phyloP scores from a whole-genome alignment of 2,888 invertebrate genomes.

The Onchidella celtica region DNA sequence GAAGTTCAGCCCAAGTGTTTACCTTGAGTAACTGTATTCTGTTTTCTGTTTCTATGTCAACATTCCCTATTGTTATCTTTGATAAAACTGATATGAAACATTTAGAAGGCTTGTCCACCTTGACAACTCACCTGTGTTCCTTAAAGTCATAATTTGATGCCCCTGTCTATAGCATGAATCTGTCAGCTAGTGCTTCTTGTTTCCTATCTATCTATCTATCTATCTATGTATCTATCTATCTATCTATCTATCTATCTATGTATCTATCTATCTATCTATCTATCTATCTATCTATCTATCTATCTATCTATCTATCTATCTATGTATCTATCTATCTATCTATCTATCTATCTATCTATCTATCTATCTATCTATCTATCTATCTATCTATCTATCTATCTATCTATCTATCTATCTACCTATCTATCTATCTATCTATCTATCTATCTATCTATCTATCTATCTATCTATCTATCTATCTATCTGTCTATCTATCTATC shows the following conservation, averaged over 20 bases:
- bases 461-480: background rate
- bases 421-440: background rate
- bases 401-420: background rate
- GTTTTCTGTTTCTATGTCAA: no score
- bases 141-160: no score
- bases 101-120: no score
- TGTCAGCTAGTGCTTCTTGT: background rate
- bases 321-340: background rate
- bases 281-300: background rate
- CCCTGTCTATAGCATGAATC: no score
- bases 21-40: no score
- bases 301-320: constrained; percentile 28
- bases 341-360: background rate
- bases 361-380: background rate
- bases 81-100: no score
- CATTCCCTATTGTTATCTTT: no score
- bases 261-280: background rate
- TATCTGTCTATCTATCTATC: no score
- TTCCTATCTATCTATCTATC: constrained; percentile 18
- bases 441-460: constrained; percentile 4
- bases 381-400: background rate
- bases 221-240: constrained; percentile 41
- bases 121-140: no score
- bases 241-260: constrained; percentile 33
- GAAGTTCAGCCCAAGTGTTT: no score